Evolutionary conservation across 2,113 vertebrate species (phyloP).

Genomic region (Pogonocichla stellata): DNA sequence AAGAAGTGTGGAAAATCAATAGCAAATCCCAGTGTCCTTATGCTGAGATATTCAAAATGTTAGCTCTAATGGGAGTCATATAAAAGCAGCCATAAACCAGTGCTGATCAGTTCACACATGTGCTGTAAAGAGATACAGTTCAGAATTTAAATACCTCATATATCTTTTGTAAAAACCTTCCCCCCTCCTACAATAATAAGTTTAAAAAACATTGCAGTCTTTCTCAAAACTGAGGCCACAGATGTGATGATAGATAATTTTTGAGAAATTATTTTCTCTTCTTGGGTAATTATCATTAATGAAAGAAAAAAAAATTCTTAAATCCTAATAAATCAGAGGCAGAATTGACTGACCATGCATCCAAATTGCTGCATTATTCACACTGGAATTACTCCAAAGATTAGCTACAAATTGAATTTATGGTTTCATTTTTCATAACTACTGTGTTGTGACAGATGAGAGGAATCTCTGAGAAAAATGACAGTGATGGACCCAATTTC

Average conservation of each 20-base stretch:
- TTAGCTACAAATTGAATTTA: conserved; percentile 87
- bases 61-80: conserved; percentile 70
- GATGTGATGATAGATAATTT: conserved; percentile 67
- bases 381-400: conserved; percentile 83
- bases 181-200: conserved; percentile 36
- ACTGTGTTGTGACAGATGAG: conserved; percentile 79
- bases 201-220: conserved; percentile 63
- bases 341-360: conserved; percentile 82
- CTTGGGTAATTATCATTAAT: conserved; percentile 81
- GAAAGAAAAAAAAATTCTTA: conserved; percentile 74
- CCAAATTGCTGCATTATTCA: conserved; percentile 83
- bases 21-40: conserved; percentile 72
- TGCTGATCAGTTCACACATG: conserved; percentile 66
- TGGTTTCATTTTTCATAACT: conserved; percentile 84
- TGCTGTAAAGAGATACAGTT: conserved; percentile 65
- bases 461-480: conserved; percentile 74
- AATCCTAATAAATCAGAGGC: conserved; percentile 79
- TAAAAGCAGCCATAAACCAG: conserved; percentile 60
- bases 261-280: conserved; percentile 76
- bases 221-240: conserved; percentile 57
- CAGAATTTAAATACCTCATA: conserved; percentile 67
- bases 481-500: conserved; percentile 73
- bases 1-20: conserved; percentile 74
- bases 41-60: conserved; percentile 76
- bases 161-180: conserved; percentile 61